phyloP scores from a whole-genome alignment of 2,888 invertebrate species.

The Thelaira solivaga region DNA sequence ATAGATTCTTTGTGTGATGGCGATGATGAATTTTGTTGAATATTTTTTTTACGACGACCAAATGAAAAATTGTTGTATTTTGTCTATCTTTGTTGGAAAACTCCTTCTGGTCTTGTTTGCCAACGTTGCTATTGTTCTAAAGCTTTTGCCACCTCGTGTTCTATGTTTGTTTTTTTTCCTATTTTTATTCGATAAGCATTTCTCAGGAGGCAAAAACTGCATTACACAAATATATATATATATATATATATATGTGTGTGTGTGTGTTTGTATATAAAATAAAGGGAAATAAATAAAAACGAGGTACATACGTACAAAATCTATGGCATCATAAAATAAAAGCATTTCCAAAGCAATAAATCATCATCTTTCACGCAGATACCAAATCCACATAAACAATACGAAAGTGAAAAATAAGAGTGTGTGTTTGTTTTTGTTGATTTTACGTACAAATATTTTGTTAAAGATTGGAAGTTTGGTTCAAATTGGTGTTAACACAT shows the following conservation, averaged over 20 bases:
- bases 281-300: constrained; percentile 2
- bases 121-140: constrained; percentile 5
- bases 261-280: constrained; percentile 6
- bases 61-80: constrained; percentile 43
- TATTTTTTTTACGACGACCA: constrained; percentile 26
- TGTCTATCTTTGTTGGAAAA: constrained; percentile 35
- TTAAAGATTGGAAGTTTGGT: constrained; percentile 20
- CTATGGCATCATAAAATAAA: constrained; percentile 53
- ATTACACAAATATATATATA: too few relatives aligned
- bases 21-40: constrained; percentile 22
- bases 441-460: not conserved
- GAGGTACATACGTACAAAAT: constrained; percentile 41
- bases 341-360: constrained; percentile 51
- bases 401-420: not conserved
- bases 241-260: too few relatives aligned
- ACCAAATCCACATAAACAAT: constrained; percentile 39
- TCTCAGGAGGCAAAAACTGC: constrained; percentile 21
- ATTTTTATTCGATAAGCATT: not conserved
- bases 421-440: not conserved
- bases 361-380: constrained; percentile 56
- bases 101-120: constrained; percentile 14
- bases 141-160: constrained; percentile 11
- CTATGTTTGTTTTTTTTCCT: not conserved
- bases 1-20: not conserved
- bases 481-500: constrained; percentile 31